These are phyloP conservation scores for Malachius bipustulatus DNA, from an alignment of 2,888 invertebrate genomes.

Conservation along the genomic window DNA sequence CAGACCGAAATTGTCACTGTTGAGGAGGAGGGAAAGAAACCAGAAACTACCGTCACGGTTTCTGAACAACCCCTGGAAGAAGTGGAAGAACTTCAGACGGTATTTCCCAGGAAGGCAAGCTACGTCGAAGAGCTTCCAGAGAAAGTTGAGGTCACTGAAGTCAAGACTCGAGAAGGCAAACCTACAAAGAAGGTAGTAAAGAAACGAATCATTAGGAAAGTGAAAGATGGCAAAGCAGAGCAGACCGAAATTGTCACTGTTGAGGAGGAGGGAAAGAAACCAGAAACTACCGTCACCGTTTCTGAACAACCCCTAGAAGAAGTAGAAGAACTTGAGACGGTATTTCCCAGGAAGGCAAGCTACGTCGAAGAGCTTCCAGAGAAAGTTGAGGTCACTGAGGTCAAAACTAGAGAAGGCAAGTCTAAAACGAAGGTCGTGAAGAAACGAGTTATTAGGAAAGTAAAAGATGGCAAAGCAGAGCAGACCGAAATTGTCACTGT, in stretches of 20 bases:
- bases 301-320: slow-evolving; percentile 12
- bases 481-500: slow-evolving; percentile 38
- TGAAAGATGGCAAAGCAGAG: slow-evolving; percentile 28
- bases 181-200: slow-evolving; percentile 23
- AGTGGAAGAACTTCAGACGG: slow-evolving; percentile 23
- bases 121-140: slow-evolving; percentile 20
- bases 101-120: slow-evolving; percentile 23
- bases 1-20: slow-evolving; percentile 26
- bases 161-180: slow-evolving; percentile 26
- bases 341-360: slow-evolving; percentile 17
- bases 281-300: slow-evolving; percentile 24
- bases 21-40: slow-evolving; percentile 31
- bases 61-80: slow-evolving; percentile 31
- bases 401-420: too few species aligned
- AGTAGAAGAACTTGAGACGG: slow-evolving; percentile 11
- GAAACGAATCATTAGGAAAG: slow-evolving; percentile 25
- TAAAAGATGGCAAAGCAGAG: slow-evolving; percentile 36
- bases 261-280: slow-evolving; percentile 25
- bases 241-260: slow-evolving; percentile 29
- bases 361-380: too few species aligned
- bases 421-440: slow-evolving; percentile 27
- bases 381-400: too few species aligned
- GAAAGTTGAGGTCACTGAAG: slow-evolving; percentile 26
- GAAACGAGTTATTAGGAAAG: slow-evolving; percentile 38
- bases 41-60: too few species aligned